A percentile compares a stretch with the other conserved stretches of the same genome.
Conservation (phyloP, 2,113 vertebrate species). For the Phalacrocorax pelagicus region DNA sequence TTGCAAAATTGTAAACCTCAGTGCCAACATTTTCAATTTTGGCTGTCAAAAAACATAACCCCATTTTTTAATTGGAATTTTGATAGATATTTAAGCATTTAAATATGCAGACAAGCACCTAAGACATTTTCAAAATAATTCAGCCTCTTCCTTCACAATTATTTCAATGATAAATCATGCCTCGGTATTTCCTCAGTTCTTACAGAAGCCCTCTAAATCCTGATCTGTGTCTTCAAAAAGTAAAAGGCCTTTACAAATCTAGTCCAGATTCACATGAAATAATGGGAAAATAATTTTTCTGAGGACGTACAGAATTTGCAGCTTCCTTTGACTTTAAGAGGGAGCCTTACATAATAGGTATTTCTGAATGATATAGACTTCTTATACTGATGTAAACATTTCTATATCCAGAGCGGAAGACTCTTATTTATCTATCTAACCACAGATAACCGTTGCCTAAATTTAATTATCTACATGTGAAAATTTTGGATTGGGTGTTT, state of each 20-base stretch:
- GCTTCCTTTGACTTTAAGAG: background rate
- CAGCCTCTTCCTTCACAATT: background rate
- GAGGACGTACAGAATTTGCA: background rate
- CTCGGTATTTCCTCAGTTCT: background rate
- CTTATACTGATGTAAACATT: background rate
- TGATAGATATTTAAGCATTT: background rate
- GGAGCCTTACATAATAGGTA: background rate
- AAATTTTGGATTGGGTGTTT: conserved; percentile 2
- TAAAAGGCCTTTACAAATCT: background rate
- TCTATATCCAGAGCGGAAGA: background rate
- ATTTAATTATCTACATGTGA: background rate
- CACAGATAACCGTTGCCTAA: background rate
- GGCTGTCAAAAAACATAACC: background rate
- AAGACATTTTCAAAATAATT: background rate
- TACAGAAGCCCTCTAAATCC: background rate
- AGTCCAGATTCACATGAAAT: background rate
- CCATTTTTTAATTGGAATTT: background rate
- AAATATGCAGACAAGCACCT: background rate
- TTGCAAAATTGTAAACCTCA: background rate
- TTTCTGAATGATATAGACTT: background rate
- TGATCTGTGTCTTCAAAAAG: background rate
- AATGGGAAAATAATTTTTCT: background rate
- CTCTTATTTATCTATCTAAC: background rate
- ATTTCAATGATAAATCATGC: background rate
- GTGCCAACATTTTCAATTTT: background rate